Conservation (phyloP, 2,888 invertebrate species). For the Drosophila melanocephala region DNA sequence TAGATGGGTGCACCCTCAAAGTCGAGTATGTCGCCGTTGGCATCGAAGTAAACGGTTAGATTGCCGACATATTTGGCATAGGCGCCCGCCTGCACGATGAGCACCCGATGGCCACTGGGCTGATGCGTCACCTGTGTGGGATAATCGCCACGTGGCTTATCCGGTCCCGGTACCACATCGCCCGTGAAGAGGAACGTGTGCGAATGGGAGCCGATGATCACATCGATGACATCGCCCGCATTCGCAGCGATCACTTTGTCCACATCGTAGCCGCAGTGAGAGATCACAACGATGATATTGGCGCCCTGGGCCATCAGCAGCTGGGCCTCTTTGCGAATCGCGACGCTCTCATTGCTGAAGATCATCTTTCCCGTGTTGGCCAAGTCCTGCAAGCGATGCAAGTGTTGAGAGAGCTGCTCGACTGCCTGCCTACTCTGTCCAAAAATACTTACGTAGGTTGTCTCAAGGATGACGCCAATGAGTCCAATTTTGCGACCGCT, state of each 20-base stretch:
- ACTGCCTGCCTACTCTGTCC: not conserved
- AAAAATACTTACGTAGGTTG: slow-evolving; percentile 85
- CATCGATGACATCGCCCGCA: slow-evolving; percentile 89
- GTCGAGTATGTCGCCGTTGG: slow-evolving; percentile 88
- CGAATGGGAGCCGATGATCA: slow-evolving; percentile 94
- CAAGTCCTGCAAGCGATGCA: slow-evolving; percentile 86
- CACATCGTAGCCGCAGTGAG: slow-evolving; percentile 91
- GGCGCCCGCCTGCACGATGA: slow-evolving; percentile 90
- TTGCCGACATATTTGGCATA: slow-evolving; percentile 92
- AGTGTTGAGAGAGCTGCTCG: not conserved
- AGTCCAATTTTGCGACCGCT: slow-evolving; percentile 90
- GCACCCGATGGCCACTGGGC: slow-evolving; percentile 84
- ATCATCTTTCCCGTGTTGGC: slow-evolving; percentile 89
- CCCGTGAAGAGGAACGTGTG: slow-evolving; percentile 92
- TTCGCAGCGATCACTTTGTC: slow-evolving; percentile 89
- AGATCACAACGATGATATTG: slow-evolving; percentile 93
- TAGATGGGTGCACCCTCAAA: slow-evolving; percentile 92
- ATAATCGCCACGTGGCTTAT: slow-evolving; percentile 88
- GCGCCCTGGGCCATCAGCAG: slow-evolving; percentile 88
- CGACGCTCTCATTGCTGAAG: slow-evolving; percentile 90
- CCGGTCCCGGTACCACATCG: slow-evolving; percentile 87
- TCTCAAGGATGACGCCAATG: slow-evolving; percentile 91
- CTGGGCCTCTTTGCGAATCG: slow-evolving; percentile 89
- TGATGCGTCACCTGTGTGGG: slow-evolving; percentile 88
- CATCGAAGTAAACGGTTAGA: slow-evolving; percentile 90